A percentile compares a stretch with the other conserved stretches of the same genome.
Conservation (phyloP, 2,113 vertebrate species). For the Rattus rattus region DNA sequence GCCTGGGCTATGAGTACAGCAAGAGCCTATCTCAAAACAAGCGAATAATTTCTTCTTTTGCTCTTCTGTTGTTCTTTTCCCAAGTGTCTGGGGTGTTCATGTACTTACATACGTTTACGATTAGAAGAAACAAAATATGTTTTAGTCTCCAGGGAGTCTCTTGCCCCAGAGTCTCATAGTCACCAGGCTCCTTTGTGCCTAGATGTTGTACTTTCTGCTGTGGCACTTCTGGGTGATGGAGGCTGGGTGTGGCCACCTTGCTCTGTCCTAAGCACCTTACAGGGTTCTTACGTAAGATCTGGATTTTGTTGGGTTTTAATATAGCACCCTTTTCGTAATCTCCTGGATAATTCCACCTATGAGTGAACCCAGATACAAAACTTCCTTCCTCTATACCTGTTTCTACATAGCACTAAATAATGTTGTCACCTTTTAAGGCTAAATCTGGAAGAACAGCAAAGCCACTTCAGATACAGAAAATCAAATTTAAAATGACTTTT, state of each 20-base stretch:
- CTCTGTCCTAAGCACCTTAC: neutral
- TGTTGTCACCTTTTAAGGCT: neutral
- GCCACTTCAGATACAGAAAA: neutral
- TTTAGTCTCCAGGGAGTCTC: conserved; percentile 2
- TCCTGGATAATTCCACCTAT: neutral
- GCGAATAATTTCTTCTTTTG: neutral
- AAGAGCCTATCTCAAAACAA: neutral
- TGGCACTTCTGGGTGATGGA: neutral
- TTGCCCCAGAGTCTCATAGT: neutral
- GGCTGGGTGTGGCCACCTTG: neutral
- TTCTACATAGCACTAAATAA: conserved; percentile 40
- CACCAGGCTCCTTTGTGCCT: neutral
- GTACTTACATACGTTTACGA: neutral
- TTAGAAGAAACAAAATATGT: neutral
- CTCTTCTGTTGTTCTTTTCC: neutral
- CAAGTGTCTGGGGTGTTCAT: neutral
- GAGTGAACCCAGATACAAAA: neutral
- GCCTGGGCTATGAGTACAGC: neutral
- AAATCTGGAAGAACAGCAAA: neutral
- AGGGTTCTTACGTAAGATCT: neutral
- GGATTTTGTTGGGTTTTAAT: conserved; percentile 25
- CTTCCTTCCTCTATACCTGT: neutral
- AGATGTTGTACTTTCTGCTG: neutral
- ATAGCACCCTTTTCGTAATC: neutral
- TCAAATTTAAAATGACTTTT: conserved; percentile 30